These are phyloP conservation scores for Steatocranus sp. DNA, from an alignment of 2,797 vertebrate species.

Conservation along the genomic window DNA sequence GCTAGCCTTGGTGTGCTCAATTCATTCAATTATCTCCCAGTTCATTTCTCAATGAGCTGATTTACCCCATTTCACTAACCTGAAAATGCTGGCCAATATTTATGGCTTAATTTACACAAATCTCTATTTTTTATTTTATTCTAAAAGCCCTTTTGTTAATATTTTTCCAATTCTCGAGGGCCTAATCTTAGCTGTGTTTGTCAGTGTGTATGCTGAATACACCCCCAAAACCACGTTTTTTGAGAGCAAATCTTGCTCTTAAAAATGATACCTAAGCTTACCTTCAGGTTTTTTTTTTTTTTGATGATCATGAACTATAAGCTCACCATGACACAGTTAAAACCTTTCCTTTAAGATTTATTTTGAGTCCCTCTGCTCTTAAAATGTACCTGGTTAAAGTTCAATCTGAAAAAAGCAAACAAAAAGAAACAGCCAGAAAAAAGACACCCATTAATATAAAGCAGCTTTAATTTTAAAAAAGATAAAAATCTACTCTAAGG, in stretches of 20 bases:
- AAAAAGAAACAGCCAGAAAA: not conserved
- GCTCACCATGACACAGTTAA: not conserved
- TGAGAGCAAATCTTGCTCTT: fast-evolving
- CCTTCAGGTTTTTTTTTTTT: not conserved
- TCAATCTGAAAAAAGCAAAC: not conserved
- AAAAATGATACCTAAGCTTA: not conserved
- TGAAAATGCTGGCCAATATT: no score
- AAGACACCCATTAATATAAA: not conserved
- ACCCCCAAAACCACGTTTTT: no score
- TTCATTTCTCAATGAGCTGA: no score
- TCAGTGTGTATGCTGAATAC: no score
- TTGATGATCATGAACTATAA: not conserved
- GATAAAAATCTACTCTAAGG: not conserved
- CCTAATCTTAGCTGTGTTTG: no score
- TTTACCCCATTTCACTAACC: no score
- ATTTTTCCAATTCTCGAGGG: no score
- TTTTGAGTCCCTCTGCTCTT: not conserved
- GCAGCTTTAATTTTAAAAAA: not conserved
- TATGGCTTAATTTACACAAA: no score
- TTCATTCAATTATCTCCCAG: no score
- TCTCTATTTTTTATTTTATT: no score
- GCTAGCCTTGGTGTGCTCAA: no score
- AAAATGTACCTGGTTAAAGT: not conserved
- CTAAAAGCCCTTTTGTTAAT: no score
- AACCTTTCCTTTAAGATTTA: fast-evolving